Conservation (phyloP, 2,113 vertebrate species). For the Callospermophilus lateralis region DNA sequence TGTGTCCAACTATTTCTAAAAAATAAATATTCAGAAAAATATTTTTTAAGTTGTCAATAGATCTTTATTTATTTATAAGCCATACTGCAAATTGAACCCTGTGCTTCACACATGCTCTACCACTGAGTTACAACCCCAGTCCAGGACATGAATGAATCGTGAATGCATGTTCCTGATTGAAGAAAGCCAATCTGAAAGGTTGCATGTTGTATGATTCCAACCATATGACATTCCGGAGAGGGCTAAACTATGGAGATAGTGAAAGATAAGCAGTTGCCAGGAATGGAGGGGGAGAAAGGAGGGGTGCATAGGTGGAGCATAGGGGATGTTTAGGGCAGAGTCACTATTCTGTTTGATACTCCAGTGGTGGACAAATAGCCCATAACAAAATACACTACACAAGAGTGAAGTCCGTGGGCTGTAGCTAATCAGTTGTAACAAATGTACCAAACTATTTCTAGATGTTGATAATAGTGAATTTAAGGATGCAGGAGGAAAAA, state of each 20-base stretch:
- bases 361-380: background rate
- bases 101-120: too few species aligned
- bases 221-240: background rate
- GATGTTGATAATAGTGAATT: background rate
- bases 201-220: background rate
- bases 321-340: background rate
- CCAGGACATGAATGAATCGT: background rate
- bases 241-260: background rate
- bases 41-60: too few species aligned
- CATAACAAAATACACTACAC: background rate
- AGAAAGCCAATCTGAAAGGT: background rate
- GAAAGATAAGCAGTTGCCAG: background rate
- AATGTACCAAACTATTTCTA: background rate
- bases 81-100: too few species aligned
- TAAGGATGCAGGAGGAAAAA: background rate
- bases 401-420: background rate
- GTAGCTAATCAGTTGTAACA: conserved; percentile 17
- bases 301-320: background rate
- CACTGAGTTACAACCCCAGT: too few species aligned
- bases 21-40: too few species aligned
- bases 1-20: too few species aligned
- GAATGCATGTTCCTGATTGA: background rate
- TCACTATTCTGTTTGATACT: background rate
- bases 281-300: background rate
- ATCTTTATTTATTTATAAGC: too few species aligned